Evolutionary conservation across 2,797 vertebrate genomes (phyloP), one percentile per base, ranked within the genome.

Genomic region (Glossophaga mutica): DNA sequence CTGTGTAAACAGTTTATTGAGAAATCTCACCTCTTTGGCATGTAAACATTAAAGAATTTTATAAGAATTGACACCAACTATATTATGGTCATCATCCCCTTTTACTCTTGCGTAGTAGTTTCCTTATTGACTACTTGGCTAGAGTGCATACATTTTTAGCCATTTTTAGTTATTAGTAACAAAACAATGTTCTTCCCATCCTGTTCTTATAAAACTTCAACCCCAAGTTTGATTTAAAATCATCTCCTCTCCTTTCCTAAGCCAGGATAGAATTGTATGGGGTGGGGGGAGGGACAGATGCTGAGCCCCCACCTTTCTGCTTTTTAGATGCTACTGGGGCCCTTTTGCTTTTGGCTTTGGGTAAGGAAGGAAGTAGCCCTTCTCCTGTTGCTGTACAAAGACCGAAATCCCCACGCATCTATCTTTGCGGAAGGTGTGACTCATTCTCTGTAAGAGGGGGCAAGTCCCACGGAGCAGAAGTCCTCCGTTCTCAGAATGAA

Each of bases 21-120:
- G 87, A 92, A 91, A 84, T 87, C n/a, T 71, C 71, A 95, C 34
- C 26, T 92, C 67, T 84, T 92, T 71, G 70, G 21, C 70, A 70
- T 81, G 10, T 57, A 42, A 91, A 48, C 26, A 90, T 29, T 78
- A 67, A 91, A 78, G 70, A 93, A 55, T 71, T 89, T 79, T 85
- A 46, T 71, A 37, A 78, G 77, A 83, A 91, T 14, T 32, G 16
- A 71, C 26, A 86, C 16, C 32, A 52, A 77, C 12, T 87, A 29
- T 57, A 52, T 44, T 57, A 16, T 55, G 32, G 57, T 74, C 46
- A 74, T 6, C 16, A 9, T 34, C n/a, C 14, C 34, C 8, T 84
- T 77, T 74, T 39, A 42, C 24, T 89, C 37, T 55, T 67, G 55
- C 24, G 14, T 46, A 62, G 7, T 50, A 26, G 9, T 77, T 85